These are phyloP conservation scores for Perizoma flavofasciatum DNA, from an alignment of 2,888 invertebrate genomes.

Conservation along the genomic window DNA sequence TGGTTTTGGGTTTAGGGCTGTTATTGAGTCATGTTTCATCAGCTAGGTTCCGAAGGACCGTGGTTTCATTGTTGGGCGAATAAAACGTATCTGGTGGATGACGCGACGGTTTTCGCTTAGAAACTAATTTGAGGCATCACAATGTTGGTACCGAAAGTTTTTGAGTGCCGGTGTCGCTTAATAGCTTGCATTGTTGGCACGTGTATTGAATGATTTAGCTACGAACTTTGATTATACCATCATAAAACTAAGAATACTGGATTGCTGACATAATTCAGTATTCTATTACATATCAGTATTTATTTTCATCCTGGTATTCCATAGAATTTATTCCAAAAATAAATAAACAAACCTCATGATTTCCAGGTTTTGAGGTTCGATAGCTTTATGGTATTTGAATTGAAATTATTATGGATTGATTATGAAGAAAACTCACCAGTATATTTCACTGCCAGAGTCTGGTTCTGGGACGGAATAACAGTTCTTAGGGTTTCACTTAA, in stretches of 20 bases:
- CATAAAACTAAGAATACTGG: conserved; percentile 20
- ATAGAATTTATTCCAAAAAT: too few relatives aligned
- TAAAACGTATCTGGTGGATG: conserved; percentile 78
- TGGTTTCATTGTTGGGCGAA: conserved; percentile 78
- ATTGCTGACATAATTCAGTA: background rate
- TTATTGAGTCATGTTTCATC: conserved; percentile 58
- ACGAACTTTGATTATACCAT: conserved; percentile 40
- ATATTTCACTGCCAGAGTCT: too few relatives aligned
- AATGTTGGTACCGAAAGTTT: conserved; percentile 75
- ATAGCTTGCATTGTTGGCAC: conserved; percentile 69
- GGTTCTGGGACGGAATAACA: too few relatives aligned
- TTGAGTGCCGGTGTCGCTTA: conserved; percentile 65
- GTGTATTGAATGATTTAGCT: conserved; percentile 52
- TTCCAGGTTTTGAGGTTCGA: too few relatives aligned
- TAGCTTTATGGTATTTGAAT: too few relatives aligned
- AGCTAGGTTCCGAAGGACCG: conserved; percentile 70
- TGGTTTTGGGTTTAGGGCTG: conserved; percentile 54
- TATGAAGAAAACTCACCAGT: too few relatives aligned
- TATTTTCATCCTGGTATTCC: too few relatives aligned
- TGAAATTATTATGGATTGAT: too few relatives aligned
- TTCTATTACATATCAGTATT: too few relatives aligned
- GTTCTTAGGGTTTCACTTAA: too few relatives aligned
- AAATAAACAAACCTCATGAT: too few relatives aligned
- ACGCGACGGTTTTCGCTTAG: conserved; percentile 74
- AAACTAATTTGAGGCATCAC: conserved; percentile 83